A percentile compares a stretch with the other conserved stretches of the same genome.
These are phyloP conservation scores for Apamea anceps DNA, from an alignment of 2,888 invertebrate species.

Conservation along the genomic window DNA sequence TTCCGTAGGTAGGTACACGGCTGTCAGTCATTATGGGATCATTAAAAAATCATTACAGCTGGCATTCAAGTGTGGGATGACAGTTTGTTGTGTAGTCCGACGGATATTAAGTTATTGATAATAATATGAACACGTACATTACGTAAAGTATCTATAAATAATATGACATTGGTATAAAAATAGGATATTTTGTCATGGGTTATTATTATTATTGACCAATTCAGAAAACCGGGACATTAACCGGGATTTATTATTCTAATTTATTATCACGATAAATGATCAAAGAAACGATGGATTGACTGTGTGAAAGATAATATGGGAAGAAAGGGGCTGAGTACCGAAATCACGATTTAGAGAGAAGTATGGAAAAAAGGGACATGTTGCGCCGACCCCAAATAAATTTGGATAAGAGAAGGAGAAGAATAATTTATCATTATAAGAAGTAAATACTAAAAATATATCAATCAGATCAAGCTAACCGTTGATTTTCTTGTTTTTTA, in stretches of 20 bases:
- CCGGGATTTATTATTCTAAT: neutral
- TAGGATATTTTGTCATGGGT: neutral
- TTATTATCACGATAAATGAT: neutral
- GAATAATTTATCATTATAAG: neutral
- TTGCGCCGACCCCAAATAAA: neutral
- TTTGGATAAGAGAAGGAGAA: neutral
- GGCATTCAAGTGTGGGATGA: slow-evolving; percentile 58
- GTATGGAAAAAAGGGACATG: neutral
- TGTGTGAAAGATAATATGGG: neutral
- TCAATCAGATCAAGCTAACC: neutral
- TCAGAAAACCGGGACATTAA: neutral
- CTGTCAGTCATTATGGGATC: slow-evolving; percentile 86
- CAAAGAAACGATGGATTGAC: neutral
- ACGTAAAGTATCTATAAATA: slow-evolving; percentile 1
- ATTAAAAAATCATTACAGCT: slow-evolving; percentile 88
- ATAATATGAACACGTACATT: neutral
- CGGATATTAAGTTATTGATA: slow-evolving; percentile 39
- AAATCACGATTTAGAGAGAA: neutral
- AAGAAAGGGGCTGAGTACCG: neutral
- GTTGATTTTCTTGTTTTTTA: neutral
- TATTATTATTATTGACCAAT: neutral
- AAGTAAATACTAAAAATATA: neutral
- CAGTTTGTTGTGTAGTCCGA: slow-evolving; percentile 33
- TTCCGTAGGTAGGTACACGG: slow-evolving; percentile 68
- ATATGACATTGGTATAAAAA: neutral